Percentiles rank a stretch among this genome's conserved stretches.
Evolutionary conservation across 2,888 invertebrate species (phyloP).

Genomic region (Megastigmus dorsalis): DNA sequence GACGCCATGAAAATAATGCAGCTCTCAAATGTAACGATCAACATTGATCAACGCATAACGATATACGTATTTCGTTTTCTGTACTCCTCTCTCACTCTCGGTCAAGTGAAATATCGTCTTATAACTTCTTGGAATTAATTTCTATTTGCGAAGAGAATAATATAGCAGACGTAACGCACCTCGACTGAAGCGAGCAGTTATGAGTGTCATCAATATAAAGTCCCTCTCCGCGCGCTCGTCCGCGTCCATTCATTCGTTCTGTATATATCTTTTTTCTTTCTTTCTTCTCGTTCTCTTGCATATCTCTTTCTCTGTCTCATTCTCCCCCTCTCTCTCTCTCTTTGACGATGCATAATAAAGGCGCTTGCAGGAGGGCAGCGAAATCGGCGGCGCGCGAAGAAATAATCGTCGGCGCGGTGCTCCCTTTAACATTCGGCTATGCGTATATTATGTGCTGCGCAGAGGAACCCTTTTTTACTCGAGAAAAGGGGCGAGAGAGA

Average conservation of each 20-base stretch:
- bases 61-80: neutral
- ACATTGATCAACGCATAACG: neutral
- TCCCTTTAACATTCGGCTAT: slow-evolving; percentile 11
- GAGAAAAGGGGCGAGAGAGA: neutral
- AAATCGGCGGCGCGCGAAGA: slow-evolving; percentile 23
- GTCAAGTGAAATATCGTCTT: neutral
- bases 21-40: neutral
- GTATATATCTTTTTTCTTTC: neutral
- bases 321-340: neutral
- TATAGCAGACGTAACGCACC: neutral
- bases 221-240: neutral
- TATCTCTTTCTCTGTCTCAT: neutral
- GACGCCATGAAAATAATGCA: neutral
- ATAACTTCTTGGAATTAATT: slow-evolving; percentile 19
- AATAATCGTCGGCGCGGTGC: slow-evolving; percentile 24
- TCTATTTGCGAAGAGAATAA: neutral
- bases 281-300: neutral
- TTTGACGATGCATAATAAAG: slow-evolving; percentile 7
- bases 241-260: neutral
- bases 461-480: neutral
- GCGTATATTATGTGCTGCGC: too few relatives aligned
- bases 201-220: neutral
- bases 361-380: slow-evolving; percentile 11
- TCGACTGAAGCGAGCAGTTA: neutral
- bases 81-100: neutral